Conservation (phyloP, 2,113 vertebrate genomes). For the Mesoclemmys tuberculata region DNA sequence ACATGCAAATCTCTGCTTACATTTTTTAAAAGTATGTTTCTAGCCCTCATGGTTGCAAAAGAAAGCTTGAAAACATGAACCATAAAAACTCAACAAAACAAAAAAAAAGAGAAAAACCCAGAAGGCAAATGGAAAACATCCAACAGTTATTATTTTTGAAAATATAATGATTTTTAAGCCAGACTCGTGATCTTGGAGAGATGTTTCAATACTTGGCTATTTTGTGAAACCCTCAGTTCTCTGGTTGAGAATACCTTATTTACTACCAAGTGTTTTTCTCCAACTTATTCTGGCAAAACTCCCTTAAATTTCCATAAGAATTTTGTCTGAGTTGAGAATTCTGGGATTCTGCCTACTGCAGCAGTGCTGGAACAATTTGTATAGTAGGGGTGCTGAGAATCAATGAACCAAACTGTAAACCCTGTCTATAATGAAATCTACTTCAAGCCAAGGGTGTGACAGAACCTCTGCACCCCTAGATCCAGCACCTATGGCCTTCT, state of each 20-base stretch:
- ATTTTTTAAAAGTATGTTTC: not conserved
- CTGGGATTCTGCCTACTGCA: not conserved
- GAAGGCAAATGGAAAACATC: not conserved
- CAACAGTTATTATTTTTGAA: not conserved
- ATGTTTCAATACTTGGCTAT: not conserved
- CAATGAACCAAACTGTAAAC: no score
- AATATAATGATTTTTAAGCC: not conserved
- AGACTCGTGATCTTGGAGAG: not conserved
- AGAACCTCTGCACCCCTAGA: no score
- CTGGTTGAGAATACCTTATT: not conserved
- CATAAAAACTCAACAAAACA: no score
- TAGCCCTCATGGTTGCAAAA: not conserved
- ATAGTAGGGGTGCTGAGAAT: no score
- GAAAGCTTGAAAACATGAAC: not conserved
- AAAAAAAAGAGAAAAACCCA: not conserved
- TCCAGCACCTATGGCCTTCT: not conserved
- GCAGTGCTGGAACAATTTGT: no score
- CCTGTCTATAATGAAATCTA: no score
- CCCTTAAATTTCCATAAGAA: not conserved
- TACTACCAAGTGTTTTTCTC: not conserved
- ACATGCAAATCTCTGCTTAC: not conserved
- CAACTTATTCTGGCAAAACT: not conserved
- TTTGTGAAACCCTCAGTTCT: not conserved
- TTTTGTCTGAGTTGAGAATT: not conserved
- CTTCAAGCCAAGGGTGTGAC: no score